Evolutionary conservation across 2,888 invertebrate genomes (phyloP).

Genomic region (Aplocera efformata): DNA sequence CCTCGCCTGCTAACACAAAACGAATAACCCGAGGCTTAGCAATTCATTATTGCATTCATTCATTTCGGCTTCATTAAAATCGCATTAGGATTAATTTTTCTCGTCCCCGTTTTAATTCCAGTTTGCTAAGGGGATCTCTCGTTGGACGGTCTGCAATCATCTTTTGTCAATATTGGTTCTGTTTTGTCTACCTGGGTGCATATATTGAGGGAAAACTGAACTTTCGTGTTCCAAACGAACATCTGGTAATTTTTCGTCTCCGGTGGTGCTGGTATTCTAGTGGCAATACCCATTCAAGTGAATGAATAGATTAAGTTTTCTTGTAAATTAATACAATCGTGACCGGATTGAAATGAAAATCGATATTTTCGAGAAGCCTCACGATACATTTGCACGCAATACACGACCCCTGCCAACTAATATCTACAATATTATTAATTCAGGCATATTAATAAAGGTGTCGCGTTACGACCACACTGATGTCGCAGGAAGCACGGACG

Average conservation of each 20-base stretch:
- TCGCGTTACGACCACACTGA: slow-evolving; percentile 76
- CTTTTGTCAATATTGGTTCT: slow-evolving; percentile 75
- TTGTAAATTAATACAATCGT: slow-evolving; percentile 18
- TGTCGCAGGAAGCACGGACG: slow-evolving; percentile 76
- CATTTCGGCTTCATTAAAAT: slow-evolving; percentile 79
- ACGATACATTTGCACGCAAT: slow-evolving; percentile 75
- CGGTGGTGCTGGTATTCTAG: background rate
- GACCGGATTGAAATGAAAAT: slow-evolving; percentile 45
- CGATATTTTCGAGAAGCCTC: slow-evolving; percentile 74
- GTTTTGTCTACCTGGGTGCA: slow-evolving; percentile 62
- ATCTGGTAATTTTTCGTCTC: background rate
- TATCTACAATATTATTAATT: slow-evolving; percentile 77
- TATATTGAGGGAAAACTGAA: slow-evolving; percentile 39
- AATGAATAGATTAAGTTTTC: background rate
- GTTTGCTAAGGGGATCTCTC: slow-evolving; percentile 69
- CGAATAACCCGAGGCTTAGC: slow-evolving; percentile 65
- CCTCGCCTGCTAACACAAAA: slow-evolving; percentile 49
- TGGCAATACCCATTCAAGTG: too few relatives aligned
- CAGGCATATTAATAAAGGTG: slow-evolving; percentile 76
- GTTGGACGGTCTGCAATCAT: slow-evolving; percentile 72
- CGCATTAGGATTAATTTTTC: slow-evolving; percentile 81
- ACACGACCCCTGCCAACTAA: slow-evolving; percentile 61
- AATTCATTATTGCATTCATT: slow-evolving; percentile 77
- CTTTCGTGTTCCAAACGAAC: slow-evolving; percentile 10
- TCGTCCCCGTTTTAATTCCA: slow-evolving; percentile 77